Evolutionary conservation across 2,113 vertebrate genomes (phyloP), one percentile per base, ranked within the genome.

Genomic region (Apteryx owenii): DNA sequence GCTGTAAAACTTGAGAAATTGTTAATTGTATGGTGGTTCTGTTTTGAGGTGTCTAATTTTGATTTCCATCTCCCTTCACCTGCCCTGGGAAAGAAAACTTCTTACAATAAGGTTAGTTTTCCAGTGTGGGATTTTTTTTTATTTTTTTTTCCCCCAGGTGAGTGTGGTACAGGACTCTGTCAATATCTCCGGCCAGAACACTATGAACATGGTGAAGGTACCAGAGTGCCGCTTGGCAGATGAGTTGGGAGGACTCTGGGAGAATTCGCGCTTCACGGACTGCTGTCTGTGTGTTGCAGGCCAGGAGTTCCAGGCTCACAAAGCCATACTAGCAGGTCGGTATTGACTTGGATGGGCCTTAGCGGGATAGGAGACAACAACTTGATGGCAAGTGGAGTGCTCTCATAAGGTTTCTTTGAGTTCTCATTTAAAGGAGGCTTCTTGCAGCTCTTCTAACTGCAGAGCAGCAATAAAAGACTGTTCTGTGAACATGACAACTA

Each of bases 131-230:
- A 25, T 79, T 9, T 4, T 64, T 36, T 50, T 33, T 46, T 21
- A 15, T 70, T 23, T 61, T 13, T 28, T 20, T 92, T 93, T 82
- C 64, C 33, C 69, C n/a, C 88, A 99, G 99, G 99, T 99, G 95
- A 99, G 99, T 71, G 99, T 99, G 97, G 99, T 99, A 21, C 99
- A 99, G 96, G 99, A 99, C 97, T 99, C 99, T 0, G 99, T 99
- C 89, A 99, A 99, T 96, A 99, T 99, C 97, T 99, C 99, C 1
- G 99, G 99, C 12, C 99, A 99, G 98, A 99, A 99, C 94, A 99
- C 99, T 60, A 99, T 99, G 99, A 99, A 99, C 95, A 99, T 98
- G 99, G 99, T 99, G 95, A 99, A 98, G 98, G 99, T 99, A 60
- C 99, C 99, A 1, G 99, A 99, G 96, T 99, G 99, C 95, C 99